Percentiles rank a stretch among this genome's conserved stretches.
Conservation (phyloP, 2,113 vertebrate species). For the Heterotilapia buettikoferi region DNA sequence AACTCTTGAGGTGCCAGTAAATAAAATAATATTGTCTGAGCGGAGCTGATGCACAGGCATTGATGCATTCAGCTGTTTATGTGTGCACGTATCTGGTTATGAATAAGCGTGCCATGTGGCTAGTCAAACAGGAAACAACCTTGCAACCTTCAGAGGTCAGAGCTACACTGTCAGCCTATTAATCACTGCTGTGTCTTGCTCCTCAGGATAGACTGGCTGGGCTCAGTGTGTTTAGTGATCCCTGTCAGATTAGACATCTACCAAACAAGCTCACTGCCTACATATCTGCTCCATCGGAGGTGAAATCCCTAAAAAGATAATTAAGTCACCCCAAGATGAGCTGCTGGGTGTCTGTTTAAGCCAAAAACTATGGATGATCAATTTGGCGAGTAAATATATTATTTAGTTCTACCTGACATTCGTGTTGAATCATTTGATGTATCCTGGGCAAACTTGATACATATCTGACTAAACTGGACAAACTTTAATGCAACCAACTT, state of each 20-base stretch:
- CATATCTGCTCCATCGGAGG: neutral
- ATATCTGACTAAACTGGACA: neutral
- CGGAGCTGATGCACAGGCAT: neutral
- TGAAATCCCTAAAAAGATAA: conserved; percentile 13
- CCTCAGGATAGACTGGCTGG: neutral
- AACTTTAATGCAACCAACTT: neutral
- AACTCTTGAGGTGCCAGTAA: conserved; percentile 19
- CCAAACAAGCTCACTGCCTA: conserved; percentile 13
- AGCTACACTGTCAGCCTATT: conserved; percentile 29
- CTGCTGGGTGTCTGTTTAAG: neutral
- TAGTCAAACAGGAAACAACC: conserved; percentile 48
- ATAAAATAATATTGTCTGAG: conserved; percentile 7
- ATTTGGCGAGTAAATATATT: neutral
- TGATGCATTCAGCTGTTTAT: conserved; percentile 18
- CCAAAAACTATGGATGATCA: neutral
- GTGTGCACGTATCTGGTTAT: conserved; percentile 3
- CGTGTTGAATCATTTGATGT: neutral
- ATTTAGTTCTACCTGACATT: neutral
- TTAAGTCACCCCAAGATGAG: neutral
- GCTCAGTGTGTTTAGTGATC: conserved; percentile 2
- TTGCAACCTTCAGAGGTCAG: conserved; percentile 52
- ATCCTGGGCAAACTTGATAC: neutral
- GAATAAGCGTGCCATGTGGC: conserved; percentile 17
- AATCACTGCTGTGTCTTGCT: conserved; percentile 37
- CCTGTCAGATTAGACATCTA: conserved; percentile 34